Conservation (phyloP, 2,888 invertebrate genomes). For the Tribolium freemani region DNA sequence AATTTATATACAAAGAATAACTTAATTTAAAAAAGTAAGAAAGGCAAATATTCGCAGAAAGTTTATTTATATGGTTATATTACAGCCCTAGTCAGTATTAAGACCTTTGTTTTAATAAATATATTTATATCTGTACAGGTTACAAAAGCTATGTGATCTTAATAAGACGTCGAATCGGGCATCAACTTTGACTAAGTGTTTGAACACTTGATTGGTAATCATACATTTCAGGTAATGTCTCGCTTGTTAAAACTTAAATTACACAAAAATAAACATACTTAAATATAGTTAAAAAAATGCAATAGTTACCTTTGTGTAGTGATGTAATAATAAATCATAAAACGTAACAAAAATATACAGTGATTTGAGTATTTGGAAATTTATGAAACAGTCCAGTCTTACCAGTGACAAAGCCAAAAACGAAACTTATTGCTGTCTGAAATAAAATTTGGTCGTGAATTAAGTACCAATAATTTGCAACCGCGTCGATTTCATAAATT, state of each 20-base stretch:
- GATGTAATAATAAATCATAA: conserved; percentile 51
- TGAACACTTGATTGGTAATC: conserved; percentile 64
- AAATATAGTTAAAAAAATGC: conserved; percentile 44
- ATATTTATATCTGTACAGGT: conserved; percentile 62
- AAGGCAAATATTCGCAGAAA: conserved; percentile 55
- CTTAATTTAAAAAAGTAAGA: conserved; percentile 50
- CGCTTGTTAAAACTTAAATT: conserved; percentile 46
- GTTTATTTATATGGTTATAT: conserved; percentile 67
- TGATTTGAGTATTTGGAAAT: conserved; percentile 61
- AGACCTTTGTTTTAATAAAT: conserved; percentile 55
- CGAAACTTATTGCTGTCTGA: conserved; percentile 25
- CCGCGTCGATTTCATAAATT: conserved; percentile 53
- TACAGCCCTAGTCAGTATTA: conserved; percentile 59
- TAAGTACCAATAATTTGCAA: conserved; percentile 41
- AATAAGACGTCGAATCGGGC: conserved; percentile 34
- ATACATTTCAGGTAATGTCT: conserved; percentile 60
- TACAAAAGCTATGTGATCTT: conserved; percentile 44
- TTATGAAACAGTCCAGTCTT: conserved; percentile 56
- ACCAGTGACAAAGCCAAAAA: conserved; percentile 36
- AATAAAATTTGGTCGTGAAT: conserved; percentile 13
- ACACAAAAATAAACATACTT: conserved; percentile 50
- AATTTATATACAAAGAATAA: conserved; percentile 48
- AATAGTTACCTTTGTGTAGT: conserved; percentile 48
- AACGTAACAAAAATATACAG: conserved; percentile 56
- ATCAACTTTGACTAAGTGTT: conserved; percentile 61